Evolutionary conservation across 2,113 vertebrate genomes (phyloP), one percentile per base, ranked within the genome.

Genomic region (Menidia beryllina): DNA sequence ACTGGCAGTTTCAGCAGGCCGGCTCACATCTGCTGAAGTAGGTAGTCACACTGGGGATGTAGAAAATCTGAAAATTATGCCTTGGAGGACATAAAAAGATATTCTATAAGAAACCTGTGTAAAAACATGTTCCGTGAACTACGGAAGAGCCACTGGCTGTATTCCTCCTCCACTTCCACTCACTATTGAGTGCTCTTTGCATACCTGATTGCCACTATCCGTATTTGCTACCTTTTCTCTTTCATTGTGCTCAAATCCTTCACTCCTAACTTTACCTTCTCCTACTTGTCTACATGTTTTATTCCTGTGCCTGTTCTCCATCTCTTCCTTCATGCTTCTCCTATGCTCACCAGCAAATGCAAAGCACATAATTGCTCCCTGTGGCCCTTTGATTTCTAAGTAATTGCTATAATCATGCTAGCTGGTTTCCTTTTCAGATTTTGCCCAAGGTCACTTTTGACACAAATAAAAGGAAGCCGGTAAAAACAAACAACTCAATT

Each of bases 391-490:
- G 78, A 81, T 89, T 91, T 88, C 61, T 64, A 69, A 70, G 85
- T 90, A 92, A 93, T 92, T 89, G 77, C 82, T 77, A 25, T 87
- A 86, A 90, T 26, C 65, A 90, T 87, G 78, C 80, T 87, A 68
- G 81, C 83, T 62, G 65, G 61, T 76, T 77, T 73, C 60, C 49
- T 54, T 73, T 78, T 48, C 23, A 61, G 82, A 72, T 47, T 59
- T 70, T 77, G 71, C 73, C 77, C 75, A 85, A 89, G 87, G 89
- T 89, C 85, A 89, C 43, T 68, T 65, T 38, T 23, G 56, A 67
- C 49, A 61, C 64, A 84, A 77, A 86, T 58, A 67, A 66, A 83
- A 80, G 41, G 53, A 53, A 30, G 14, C 26, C 48, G 72, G 48
- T 48, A 63, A 82, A n/a, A 81, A 77, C 63, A 79, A 82, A 77